These are phyloP conservation scores for Leuctra nigra DNA, from an alignment of 2,888 invertebrate species.

Conservation along the genomic window DNA sequence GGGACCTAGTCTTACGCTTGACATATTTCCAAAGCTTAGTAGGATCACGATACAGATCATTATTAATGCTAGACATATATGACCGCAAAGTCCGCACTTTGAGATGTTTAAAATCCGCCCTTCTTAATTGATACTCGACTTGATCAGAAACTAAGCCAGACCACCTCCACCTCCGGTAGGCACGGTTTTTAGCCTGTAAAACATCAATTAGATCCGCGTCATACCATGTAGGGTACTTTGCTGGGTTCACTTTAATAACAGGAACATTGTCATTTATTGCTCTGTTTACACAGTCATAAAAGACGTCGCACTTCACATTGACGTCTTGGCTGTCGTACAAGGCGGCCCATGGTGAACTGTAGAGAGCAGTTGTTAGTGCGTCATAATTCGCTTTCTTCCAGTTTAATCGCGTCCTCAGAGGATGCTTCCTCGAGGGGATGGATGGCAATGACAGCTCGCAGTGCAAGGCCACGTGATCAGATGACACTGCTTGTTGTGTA, in stretches of 20 bases:
- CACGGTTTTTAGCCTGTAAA: not conserved
- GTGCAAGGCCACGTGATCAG: not conserved
- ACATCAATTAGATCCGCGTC: not conserved
- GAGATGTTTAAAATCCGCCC: not conserved
- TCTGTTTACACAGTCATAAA: not conserved
- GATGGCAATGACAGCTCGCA: not conserved
- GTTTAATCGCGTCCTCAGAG: not conserved
- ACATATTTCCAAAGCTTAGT: not conserved
- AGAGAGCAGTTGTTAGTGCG: not conserved
- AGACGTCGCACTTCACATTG: not conserved
- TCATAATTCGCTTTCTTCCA: not conserved
- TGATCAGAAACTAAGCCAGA: not conserved
- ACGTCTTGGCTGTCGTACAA: not conserved
- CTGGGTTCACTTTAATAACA: not conserved
- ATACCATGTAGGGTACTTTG: conserved; percentile 1
- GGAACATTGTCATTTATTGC: no score
- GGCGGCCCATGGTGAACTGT: not conserved
- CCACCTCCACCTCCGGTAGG: not conserved
- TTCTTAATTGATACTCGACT: not conserved
- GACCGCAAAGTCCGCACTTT: no score
- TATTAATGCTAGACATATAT: not conserved
- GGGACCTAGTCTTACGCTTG: not conserved
- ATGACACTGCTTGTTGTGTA: not conserved
- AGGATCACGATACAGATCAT: not conserved
- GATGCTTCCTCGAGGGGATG: not conserved